Conservation (phyloP, 2,797 vertebrate species). For the Enteromius argenteus region DNA sequence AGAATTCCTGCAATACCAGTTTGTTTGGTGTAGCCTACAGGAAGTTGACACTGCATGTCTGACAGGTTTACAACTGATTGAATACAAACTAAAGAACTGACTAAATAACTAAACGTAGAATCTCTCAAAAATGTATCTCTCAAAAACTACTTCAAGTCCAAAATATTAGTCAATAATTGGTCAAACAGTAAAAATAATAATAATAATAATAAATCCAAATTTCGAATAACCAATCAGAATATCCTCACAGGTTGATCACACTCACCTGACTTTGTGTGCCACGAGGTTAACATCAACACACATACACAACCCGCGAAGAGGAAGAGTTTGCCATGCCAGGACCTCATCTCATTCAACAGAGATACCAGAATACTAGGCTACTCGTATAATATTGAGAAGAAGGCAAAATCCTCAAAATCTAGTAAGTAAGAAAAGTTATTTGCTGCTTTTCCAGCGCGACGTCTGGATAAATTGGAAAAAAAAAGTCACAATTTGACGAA, state of each 20-base stretch:
- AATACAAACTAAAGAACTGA: not conserved
- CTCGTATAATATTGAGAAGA: not conserved
- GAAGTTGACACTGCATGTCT: not conserved
- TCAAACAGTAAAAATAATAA: not conserved
- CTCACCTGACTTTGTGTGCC: conserved; percentile 69
- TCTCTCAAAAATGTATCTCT: not conserved
- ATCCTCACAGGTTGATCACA: not conserved
- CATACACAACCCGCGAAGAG: conserved; percentile 55
- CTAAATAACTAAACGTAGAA: not conserved
- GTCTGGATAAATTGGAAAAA: not conserved
- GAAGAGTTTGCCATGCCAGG: conserved; percentile 51
- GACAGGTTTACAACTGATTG: not conserved
- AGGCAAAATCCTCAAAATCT: not conserved
- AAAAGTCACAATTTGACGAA: not conserved
- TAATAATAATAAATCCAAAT: not conserved
- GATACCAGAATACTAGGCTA: not conserved
- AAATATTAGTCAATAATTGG: not conserved
- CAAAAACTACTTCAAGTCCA: not conserved
- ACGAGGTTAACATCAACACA: conserved; percentile 55
- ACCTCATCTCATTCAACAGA: conserved; percentile 69
- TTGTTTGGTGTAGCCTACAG: not conserved
- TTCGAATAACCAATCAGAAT: not conserved
- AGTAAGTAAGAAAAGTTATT: not conserved
- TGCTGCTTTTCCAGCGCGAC: not conserved
- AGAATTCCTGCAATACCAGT: not conserved